Evolutionary conservation across 2,113 vertebrate species (phyloP).

Genomic region (Sinocyclocheilus rhinocerous): DNA sequence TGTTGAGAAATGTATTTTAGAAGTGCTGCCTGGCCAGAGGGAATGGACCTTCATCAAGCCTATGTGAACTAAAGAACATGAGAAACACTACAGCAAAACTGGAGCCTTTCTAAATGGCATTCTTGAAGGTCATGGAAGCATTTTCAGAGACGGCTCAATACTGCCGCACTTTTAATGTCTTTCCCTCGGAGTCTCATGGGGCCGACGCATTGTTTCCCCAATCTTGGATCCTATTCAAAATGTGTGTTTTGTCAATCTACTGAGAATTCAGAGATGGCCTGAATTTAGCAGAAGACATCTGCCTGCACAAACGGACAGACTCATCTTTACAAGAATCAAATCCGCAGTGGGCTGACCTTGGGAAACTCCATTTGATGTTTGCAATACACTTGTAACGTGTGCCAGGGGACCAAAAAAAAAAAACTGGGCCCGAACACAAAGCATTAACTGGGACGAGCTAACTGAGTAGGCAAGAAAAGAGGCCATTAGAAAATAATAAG

Average conservation of each 20-base stretch:
- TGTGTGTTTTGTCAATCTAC: conserved; percentile 10
- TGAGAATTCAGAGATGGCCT: conserved; percentile 33
- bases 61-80: background rate
- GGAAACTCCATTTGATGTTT: conserved; percentile 34
- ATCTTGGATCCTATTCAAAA: conserved; percentile 41
- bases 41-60: background rate
- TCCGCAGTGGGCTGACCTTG: background rate
- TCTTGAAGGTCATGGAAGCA: conserved; percentile 29
- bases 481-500: conserved; percentile 37
- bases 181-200: conserved; percentile 12
- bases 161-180: conserved; percentile 26
- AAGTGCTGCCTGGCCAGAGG: background rate
- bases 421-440: conserved; percentile 25
- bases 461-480: conserved; percentile 28
- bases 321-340: conserved; percentile 16
- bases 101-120: conserved; percentile 12
- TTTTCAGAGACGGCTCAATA: conserved; percentile 8
- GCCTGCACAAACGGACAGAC: conserved; percentile 23
- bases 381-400: conserved; percentile 29
- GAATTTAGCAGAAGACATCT: conserved; percentile 25
- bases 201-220: conserved; percentile 30
- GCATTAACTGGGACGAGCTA: conserved; percentile 31
- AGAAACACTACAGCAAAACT: background rate
- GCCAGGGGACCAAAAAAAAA: conserved; percentile 21
- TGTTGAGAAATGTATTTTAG: background rate